These are phyloP conservation scores for Dromius quadrimaculatus DNA, from an alignment of 2,888 invertebrate genomes.

Conservation along the genomic window DNA sequence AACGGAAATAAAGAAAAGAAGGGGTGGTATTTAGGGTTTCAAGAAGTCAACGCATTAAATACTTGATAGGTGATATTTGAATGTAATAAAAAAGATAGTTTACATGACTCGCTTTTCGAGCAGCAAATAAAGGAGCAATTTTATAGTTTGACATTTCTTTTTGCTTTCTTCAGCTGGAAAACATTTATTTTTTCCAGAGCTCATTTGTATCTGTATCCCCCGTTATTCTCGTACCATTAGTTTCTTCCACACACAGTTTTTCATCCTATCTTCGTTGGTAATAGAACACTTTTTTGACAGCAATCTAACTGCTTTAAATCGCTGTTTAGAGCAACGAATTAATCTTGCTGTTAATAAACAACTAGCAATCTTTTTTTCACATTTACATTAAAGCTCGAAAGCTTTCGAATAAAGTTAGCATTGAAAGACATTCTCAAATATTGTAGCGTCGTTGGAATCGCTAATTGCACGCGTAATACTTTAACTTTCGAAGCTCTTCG, in stretches of 20 bases:
- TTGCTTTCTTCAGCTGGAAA: constrained; percentile 37
- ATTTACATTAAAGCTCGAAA: too few species aligned
- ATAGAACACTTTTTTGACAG: constrained; percentile 33
- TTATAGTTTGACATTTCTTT: constrained; percentile 44
- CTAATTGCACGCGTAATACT: too few species aligned
- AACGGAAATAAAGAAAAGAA: too few species aligned
- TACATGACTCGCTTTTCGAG: neutral
- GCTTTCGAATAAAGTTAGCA: too few species aligned
- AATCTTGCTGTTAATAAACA: constrained; percentile 11
- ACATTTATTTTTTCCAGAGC: constrained; percentile 44
- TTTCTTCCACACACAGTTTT: constrained; percentile 44
- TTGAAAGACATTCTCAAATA: neutral
- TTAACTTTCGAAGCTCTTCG: too few species aligned
- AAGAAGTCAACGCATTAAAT: constrained; percentile 18
- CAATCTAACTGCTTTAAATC: constrained; percentile 34
- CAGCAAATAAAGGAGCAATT: constrained; percentile 34
- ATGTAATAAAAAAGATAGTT: constrained; percentile 5
- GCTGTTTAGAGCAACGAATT: constrained; percentile 16
- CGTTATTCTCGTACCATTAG: constrained; percentile 41
- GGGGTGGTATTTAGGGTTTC: too few species aligned
- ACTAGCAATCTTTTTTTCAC: too few species aligned
- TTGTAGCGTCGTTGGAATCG: neutral
- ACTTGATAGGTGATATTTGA: constrained; percentile 11
- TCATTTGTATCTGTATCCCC: constrained; percentile 43
- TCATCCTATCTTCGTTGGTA: constrained; percentile 35